Base-by-base conservation (phyloP, 2,888 invertebrate genomes). In the Hypercompe scribonia region DNA sequence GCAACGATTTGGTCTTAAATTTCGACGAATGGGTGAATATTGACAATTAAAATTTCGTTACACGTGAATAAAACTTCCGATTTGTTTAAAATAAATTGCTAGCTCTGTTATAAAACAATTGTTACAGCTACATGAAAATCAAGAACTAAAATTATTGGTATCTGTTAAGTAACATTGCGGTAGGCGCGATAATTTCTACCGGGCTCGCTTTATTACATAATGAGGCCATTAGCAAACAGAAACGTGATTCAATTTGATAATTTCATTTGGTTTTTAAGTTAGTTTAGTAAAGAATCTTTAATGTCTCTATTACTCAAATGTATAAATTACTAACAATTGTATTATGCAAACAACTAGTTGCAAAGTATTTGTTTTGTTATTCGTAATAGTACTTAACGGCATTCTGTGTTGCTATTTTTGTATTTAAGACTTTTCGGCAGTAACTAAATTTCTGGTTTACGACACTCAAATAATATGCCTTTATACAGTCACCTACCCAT, bases 231-330 rank as follows among this genome's bases (percentile, higher is more conserved):
- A 70, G 61, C 73, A 73, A 84, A 84, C 72, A 46, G 58, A 50
- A 64, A 74, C 81, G 83, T 84, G 84, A 78, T 81, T 84, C 74
- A 78, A 81, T 81, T 83, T 69, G 67, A 78, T 83, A 80, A 84
- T 84, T 76, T 67, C 70, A 69, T 72, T 72, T 70, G 33, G 72
- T 72, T 74, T 68, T 68, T 64, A 54, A 54, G 36, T 63, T 71
- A 34, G 64, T 61, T 71, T 34, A 28, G 69, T 71, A 70, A 65
- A 71, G 75, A 76, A 68, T 11, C 54, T 72, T 11, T 76, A 71
- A 78, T 76, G 54, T 36, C 74, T 70, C 70, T 68, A 42, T 74
- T 75, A 34, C 50, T 76, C 76, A 75, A 81, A 72, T 80, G 70
- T 78, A 64, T 66, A 77, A 76, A 65, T 73, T 39, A 28, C 13